Base-by-base conservation (phyloP, 2,888 invertebrate species). In the Microctonus aethiopoides region DNA sequence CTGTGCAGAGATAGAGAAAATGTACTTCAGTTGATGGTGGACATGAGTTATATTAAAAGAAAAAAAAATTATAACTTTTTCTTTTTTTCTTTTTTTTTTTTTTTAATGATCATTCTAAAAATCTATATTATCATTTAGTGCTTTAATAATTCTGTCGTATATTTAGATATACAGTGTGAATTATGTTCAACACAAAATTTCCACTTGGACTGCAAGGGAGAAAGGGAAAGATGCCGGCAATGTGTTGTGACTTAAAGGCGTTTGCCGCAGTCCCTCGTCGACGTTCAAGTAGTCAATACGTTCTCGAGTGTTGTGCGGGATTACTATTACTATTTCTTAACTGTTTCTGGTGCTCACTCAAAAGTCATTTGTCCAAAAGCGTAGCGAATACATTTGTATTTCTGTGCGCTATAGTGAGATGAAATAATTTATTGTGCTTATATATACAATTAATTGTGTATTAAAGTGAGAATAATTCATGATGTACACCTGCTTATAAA, bases 211-310 rank as follows among this genome's bases (percentile, higher is more conserved):
- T 60, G 13, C 34, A 52, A 54, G 57, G 39, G 66, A 65, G 59
- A 56, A 67, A 54, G 54, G 61, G 70, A 57, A 51, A 67, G 32
- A 59, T 67, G 46, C 62, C 62, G 62, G 62, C 62, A 29, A 63
- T 32, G 36, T 32, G 63, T 29, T 29, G 63, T 39, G 57, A 46
- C 51, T 64, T 41, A 57, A 63, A 41, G 59, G 68, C 78, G 78
- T 78, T 80, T 79, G 78, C 79, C 83, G 46, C 46, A 83, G 83
- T 84, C 83, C 82, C 79, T 78, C 76, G 74, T 78, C 78, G 83
- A 76, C 81, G 76, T 81, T 80, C 82, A 71, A 80, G 46, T 46
- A 46, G 76, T 77, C 74, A 74, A 79, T 78, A 77, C 79, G 78
- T 81, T 75, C 64, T 65, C 63, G 56, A 29, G 16, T 16, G 6